Evolutionary conservation across 2,797 vertebrate genomes (phyloP), one percentile per base, ranked within the genome.

Genomic region (Erethizon dorsatum): DNA sequence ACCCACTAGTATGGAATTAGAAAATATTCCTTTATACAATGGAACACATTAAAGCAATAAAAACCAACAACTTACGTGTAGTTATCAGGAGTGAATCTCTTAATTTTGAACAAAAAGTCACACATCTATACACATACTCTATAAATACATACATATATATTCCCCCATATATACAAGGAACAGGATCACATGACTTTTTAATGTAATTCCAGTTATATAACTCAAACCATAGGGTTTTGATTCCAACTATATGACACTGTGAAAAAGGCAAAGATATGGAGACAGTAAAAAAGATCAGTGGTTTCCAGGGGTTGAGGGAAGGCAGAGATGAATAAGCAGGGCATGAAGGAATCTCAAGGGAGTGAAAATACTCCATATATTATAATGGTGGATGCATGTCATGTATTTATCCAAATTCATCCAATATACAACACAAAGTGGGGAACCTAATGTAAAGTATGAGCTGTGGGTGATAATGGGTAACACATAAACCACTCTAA

Each of bases 41-140:
- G 47, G 18, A 80, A 33, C 59, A 52, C 69, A 54, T 12, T 71
- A 82, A 83, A 92, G 84, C 18, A 95, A 96, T 69, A 37, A 91
- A 97, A 93, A 93, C 91, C 57, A 96, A 73, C 13, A 54, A 88
- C 12, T 84, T 89, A 82, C 0, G 88, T 41, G 52, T n/a, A 96
- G 69, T 37, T 15, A 87, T 37, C 14, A 86, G 52, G 59, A 80
- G 85, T 54, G 10, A 83, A 83, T 57, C 75, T 59, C 71, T 84
- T 45, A 67, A 73, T 52, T 91, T 93, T 67, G 71, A 93, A 95
- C 11, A 73, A 85, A 22, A 78, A 86, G 28, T 63, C 13, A 65
- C n/a, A 12, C 3, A n/a, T 61, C 31, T 41, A 41, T 28, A 61
- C 45, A 52, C 37, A 75, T 50, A 37, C 47, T 85, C 0, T 41